Evolutionary conservation across 2,113 vertebrate genomes (phyloP), one percentile per base, ranked within the genome.

Genomic region (Pantherophis guttatus): DNA sequence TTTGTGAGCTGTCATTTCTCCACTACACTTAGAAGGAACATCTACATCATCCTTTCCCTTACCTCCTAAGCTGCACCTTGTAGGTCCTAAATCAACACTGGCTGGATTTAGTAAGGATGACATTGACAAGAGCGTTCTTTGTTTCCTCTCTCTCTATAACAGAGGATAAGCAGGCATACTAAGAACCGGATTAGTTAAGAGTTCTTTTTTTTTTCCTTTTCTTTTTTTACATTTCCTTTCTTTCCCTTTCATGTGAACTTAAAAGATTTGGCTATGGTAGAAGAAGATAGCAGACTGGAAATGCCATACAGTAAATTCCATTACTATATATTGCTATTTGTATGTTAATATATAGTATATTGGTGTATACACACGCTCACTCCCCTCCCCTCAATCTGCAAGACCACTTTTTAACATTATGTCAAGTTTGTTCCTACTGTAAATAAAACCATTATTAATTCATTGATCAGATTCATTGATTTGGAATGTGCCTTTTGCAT

Each of bases 401-500:
- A 75, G 65, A 17, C 29, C n/a, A 75, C 2, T 75, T 75, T 86
- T 86, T 86, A 86, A 85, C 26, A 21, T 91, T 13, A 90, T 48
- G 24, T 57, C 57, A 48, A 50, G 57, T 29, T 55, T 24, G 53
- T n/a, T 12, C n/a, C 23, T 91, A 65, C 26, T 65, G 12, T 65
- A 12, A 54, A 24, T 44, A 81, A 52, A 26, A 21, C 8, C 10
- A 4, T 50, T 52, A 50, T 87, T 52, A 87, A 24, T 75, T 75
- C n/a, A 75, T 75, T 33, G 33, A 86, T 24, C 33, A 86, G n/a
- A 88, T 91, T 5, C 1, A 8, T 50, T 0, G 1, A 93, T 90
- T 93, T 94, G 87, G 90, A 88, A 90, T 94, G 8, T 90, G 24
- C 52, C 93, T 89, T 26, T 52, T 89, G 91, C 87, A 59, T 50